Percentiles rank a stretch among this genome's conserved stretches.
phyloP scores from a whole-genome alignment of 2,113 vertebrate species.

The Sorex fumeus region DNA sequence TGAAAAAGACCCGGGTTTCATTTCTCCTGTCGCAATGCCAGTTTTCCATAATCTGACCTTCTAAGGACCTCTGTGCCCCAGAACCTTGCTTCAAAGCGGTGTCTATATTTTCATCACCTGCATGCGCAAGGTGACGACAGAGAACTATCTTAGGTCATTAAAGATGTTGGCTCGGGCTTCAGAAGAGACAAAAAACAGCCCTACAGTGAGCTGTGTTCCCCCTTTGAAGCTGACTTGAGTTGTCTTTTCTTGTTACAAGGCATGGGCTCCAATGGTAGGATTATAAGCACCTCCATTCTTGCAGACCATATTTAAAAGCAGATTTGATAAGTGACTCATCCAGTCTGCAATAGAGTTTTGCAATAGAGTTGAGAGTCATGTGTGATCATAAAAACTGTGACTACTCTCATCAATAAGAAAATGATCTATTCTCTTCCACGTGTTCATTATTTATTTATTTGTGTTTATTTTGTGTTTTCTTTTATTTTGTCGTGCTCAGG shows the following conservation, averaged over 20 bases:
- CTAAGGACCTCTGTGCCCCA: conserved; percentile 65
- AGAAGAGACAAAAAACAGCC: conserved; percentile 66
- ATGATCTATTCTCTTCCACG: conserved; percentile 52
- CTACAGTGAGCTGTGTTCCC: conserved; percentile 29
- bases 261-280: conserved; percentile 19
- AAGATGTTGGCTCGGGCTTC: conserved; percentile 76
- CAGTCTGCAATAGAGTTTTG: neutral
- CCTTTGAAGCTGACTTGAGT: conserved; percentile 62
- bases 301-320: conserved; percentile 66
- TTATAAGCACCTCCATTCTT: conserved; percentile 3
- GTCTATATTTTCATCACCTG: conserved; percentile 82
- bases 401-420: conserved; percentile 53
- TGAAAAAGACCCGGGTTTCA: conserved; percentile 57
- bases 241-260: conserved; percentile 69
- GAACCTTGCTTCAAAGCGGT: conserved; percentile 82
- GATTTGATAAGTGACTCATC: conserved; percentile 33
- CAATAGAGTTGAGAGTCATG: neutral
- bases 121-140: conserved; percentile 72
- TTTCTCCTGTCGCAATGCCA: conserved; percentile 76
- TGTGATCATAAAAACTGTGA: conserved; percentile 44
- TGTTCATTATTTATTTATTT: neutral
- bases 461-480: no score
- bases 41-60: conserved; percentile 82
- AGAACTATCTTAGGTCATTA: conserved; percentile 80
- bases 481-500: neutral